Evolutionary conservation across 2,888 invertebrate genomes (phyloP).

Genomic region (Epinotia demarniana): DNA sequence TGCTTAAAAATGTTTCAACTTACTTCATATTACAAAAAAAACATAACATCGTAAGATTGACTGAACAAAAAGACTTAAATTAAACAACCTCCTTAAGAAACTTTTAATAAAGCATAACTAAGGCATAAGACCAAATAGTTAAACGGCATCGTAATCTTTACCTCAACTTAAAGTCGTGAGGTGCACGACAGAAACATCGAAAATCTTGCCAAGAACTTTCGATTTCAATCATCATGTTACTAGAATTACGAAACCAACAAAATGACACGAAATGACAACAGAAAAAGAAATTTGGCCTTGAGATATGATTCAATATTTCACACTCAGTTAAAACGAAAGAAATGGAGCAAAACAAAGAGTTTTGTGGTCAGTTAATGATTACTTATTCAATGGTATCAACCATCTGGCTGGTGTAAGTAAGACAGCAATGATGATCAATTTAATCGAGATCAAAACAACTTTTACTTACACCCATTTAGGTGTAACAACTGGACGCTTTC

Average conservation of each 20-base stretch:
- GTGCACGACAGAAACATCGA: slow-evolving; percentile 1
- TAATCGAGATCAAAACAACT: slow-evolving; percentile 43
- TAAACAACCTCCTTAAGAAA: not conserved
- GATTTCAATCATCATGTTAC: slow-evolving; percentile 42
- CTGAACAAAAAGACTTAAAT: not conserved
- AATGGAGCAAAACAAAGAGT: slow-evolving; percentile 59
- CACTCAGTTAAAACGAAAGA: slow-evolving; percentile 51
- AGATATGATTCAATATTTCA: slow-evolving; percentile 55
- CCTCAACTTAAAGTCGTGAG: slow-evolving; percentile 31
- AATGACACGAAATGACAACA: slow-evolving; percentile 45
- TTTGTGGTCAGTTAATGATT: slow-evolving; percentile 46
- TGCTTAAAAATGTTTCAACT: not conserved
- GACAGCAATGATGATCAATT: slow-evolving; percentile 35
- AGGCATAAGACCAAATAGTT: slow-evolving; percentile 1
- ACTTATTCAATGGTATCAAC: slow-evolving; percentile 18
- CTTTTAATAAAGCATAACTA: not conserved
- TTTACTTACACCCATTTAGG: slow-evolving; percentile 36
- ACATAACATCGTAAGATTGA: not conserved
- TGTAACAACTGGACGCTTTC: slow-evolving; percentile 25
- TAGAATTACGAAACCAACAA: slow-evolving; percentile 36
- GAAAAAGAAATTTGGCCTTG: slow-evolving; percentile 50
- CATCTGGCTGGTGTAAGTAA: slow-evolving; percentile 23
- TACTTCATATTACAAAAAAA: too few relatives aligned
- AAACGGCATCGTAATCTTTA: slow-evolving; percentile 4
- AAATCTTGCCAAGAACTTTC: slow-evolving; percentile 42